Evolutionary conservation across 2,888 invertebrate genomes (phyloP).

Genomic region (Synanthedon myopaeformis): DNA sequence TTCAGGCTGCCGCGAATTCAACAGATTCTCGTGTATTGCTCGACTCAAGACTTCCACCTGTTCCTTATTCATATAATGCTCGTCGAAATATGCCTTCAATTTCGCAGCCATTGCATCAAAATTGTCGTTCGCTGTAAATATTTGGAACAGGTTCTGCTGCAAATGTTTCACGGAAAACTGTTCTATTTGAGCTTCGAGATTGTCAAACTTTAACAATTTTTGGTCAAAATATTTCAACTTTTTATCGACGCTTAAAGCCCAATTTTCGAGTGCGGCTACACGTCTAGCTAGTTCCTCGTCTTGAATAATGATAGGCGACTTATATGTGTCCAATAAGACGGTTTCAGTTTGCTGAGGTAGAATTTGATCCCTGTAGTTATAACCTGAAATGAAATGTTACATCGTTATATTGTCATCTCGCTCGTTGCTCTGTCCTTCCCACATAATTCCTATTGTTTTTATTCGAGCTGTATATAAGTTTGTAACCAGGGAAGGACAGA

Average conservation of each 20-base stretch:
- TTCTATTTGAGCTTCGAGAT: conserved; percentile 57
- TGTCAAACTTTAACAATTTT: conserved; percentile 60
- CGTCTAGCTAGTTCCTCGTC: conserved; percentile 41
- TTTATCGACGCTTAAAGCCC: conserved; percentile 62
- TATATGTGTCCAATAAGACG: conserved; percentile 31
- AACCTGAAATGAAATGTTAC: conserved; percentile 36
- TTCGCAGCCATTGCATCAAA: conserved; percentile 51
- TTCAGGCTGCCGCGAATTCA: conserved; percentile 56
- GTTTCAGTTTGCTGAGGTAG: conserved; percentile 19
- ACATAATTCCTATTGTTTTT: conserved; percentile 22
- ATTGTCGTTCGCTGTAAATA: conserved; percentile 55
- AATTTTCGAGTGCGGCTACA: conserved; percentile 48
- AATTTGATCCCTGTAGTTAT: conserved; percentile 30
- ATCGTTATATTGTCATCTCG: conserved; percentile 6
- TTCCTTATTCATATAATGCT: conserved; percentile 73
- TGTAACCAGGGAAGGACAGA: conserved; percentile 75
- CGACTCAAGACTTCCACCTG: conserved; percentile 64
- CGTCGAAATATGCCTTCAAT: conserved; percentile 70
- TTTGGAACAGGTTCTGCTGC: conserved; percentile 65
- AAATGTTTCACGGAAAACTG: conserved; percentile 66
- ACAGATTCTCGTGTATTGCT: conserved; percentile 44
- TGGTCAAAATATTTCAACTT: conserved; percentile 69
- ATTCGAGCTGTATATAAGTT: conserved; percentile 13
- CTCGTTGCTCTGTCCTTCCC: conserved; percentile 58
- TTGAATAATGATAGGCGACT: conserved; percentile 36